Conservation (phyloP, 2,888 invertebrate species). For the Marasmarcha lunaedactyla region DNA sequence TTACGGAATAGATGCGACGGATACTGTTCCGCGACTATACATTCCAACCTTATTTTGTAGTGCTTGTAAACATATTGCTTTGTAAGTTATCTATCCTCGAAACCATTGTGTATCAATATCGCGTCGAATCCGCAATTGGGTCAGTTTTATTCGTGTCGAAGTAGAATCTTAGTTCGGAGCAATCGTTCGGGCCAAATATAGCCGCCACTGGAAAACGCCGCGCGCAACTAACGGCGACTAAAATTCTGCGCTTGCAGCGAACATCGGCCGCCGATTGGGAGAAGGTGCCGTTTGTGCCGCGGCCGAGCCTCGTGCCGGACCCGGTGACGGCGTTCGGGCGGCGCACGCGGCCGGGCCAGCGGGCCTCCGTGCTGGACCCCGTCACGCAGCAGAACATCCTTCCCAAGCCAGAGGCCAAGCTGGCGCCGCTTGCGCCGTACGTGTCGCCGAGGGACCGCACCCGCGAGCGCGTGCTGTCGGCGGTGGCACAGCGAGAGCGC, state of each 20-base stretch:
- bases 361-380: conserved; percentile 60
- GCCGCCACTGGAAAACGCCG: conserved; percentile 63
- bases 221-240: conserved; percentile 61
- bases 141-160: conserved; percentile 39
- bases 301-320: conserved; percentile 86
- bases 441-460: conserved; percentile 76
- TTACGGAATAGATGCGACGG: too few relatives aligned
- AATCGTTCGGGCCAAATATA: conserved; percentile 70
- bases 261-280: conserved; percentile 85
- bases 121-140: conserved; percentile 41
- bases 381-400: conserved; percentile 73
- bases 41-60: conserved; percentile 19
- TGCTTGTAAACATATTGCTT: conserved; percentile 43
- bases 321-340: conserved; percentile 88
- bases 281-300: conserved; percentile 87
- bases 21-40: conserved; percentile 7
- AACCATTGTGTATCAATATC: conserved; percentile 5
- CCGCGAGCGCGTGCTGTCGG: conserved; percentile 71
- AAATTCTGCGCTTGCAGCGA: conserved; percentile 75
- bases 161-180: conserved; percentile 51
- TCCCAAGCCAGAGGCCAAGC: conserved; percentile 69
- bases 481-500: conserved; percentile 71
- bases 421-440: conserved; percentile 75
- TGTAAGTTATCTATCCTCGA: conserved; percentile 4
- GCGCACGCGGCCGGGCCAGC: conserved; percentile 63